These are phyloP conservation scores for Nemotelus nigrinus DNA, from an alignment of 2,888 invertebrate genomes.

Conservation along the genomic window DNA sequence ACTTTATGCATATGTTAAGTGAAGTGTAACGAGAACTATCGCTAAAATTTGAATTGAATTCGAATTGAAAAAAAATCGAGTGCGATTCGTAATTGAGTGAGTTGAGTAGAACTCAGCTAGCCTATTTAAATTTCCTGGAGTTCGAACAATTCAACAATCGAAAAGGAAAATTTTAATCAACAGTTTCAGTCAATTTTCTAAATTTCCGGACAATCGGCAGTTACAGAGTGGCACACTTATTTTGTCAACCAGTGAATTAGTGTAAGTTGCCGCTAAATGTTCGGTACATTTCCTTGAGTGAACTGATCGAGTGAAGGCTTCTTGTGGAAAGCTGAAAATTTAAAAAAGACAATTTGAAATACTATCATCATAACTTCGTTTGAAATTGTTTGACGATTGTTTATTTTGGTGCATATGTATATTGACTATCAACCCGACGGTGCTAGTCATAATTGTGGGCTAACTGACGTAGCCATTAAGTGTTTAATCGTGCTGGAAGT, in stretches of 20 bases:
- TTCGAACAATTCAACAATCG: not conserved
- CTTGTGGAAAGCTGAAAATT: not conserved
- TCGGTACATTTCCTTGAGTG: not conserved
- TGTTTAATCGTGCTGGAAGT: constrained; percentile 14
- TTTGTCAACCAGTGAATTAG: not conserved
- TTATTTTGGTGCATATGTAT: not conserved
- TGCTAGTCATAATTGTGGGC: not conserved
- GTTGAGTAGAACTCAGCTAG: not conserved
- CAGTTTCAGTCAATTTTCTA: constrained; percentile 18
- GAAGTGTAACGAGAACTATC: constrained; percentile 28
- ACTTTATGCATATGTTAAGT: not conserved
- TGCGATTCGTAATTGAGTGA: not conserved
- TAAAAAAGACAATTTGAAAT: too few relatives aligned
- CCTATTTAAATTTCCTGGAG: not conserved
- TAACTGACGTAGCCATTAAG: not conserved
- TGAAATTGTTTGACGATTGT: not conserved
- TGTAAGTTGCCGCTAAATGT: not conserved
- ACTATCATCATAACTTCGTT: too few relatives aligned
- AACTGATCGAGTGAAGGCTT: not conserved
- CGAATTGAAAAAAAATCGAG: not conserved
- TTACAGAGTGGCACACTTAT: not conserved
- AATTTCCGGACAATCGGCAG: constrained; percentile 13
- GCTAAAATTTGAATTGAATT: not conserved
- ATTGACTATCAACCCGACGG: constrained; percentile 1
- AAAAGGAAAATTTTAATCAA: not conserved